phyloP scores from a whole-genome alignment of 53 echinoderm and acorn worm species.

The Temnopleurus reevesii region DNA sequence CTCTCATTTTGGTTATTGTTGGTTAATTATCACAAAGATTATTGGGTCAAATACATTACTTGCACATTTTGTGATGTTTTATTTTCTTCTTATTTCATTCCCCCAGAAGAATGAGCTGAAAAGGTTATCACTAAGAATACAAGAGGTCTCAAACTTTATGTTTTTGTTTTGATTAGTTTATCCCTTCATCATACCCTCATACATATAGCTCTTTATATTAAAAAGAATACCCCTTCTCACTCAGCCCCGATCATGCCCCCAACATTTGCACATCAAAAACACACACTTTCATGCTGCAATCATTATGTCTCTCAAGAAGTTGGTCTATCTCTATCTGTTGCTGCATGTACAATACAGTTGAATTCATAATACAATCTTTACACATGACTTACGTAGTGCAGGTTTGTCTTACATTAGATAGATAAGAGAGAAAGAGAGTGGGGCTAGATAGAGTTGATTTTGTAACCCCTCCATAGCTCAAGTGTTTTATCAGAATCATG shows the following conservation, averaged over 20 bases:
- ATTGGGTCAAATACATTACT: neutral
- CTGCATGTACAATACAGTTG: conserved; percentile 1
- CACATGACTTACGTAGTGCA: neutral
- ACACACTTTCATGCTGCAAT: neutral
- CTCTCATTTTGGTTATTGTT: too few species aligned
- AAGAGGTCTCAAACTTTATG: neutral
- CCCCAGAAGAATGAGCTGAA: conserved; percentile 30
- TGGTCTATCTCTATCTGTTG: neutral
- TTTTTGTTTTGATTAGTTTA: neutral
- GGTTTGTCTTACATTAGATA: neutral
- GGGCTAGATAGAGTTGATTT: neutral
- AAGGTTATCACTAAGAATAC: conserved; percentile 44
- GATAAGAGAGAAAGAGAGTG: neutral
- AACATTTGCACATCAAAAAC: conserved; percentile 20
- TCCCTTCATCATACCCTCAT: neutral
- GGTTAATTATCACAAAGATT: neutral
- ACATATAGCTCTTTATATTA: neutral
- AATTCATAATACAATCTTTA: neutral
- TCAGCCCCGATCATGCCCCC: neutral
- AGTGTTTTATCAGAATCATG: neutral
- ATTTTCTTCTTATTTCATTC: conserved; percentile 17
- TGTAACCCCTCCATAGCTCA: neutral
- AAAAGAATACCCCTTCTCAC: neutral
- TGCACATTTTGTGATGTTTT: conserved; percentile 4
- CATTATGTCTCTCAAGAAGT: neutral